phyloP scores from a whole-genome alignment of 2,113 vertebrate species.

The Raphicerus campestris region DNA sequence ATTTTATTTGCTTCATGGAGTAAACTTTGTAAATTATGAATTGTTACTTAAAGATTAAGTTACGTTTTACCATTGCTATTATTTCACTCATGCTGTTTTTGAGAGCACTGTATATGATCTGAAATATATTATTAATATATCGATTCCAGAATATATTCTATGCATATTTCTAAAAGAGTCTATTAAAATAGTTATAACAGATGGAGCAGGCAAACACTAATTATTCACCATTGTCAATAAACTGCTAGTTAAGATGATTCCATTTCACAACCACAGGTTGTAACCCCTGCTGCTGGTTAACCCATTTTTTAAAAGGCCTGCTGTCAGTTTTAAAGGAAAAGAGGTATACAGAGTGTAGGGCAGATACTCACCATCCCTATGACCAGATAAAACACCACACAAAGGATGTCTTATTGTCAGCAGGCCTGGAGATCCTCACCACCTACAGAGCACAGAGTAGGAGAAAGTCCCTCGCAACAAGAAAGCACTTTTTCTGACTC shows the following conservation, averaged over 20 bases:
- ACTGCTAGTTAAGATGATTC: not conserved
- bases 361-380: not conserved
- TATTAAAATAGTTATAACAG: not conserved
- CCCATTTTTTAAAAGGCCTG: slow-evolving; percentile 7
- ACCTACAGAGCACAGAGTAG: not conserved
- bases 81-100: not conserved
- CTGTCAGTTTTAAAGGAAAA: not conserved
- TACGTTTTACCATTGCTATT: not conserved
- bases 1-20: not conserved
- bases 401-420: not conserved
- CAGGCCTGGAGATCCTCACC: not conserved
- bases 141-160: not conserved
- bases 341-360: not conserved
- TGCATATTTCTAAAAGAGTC: not conserved
- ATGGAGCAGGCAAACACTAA: not conserved
- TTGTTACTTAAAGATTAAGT: not conserved
- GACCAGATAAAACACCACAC: not conserved
- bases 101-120: not conserved
- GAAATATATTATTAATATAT: not conserved
- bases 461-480: not conserved
- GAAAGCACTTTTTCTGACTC: not conserved
- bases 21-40: not conserved
- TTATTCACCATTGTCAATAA: not conserved
- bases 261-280: not conserved
- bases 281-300: not conserved